phyloP scores from a whole-genome alignment of 2,113 vertebrate species.

The Gymnorhina tibicen region DNA sequence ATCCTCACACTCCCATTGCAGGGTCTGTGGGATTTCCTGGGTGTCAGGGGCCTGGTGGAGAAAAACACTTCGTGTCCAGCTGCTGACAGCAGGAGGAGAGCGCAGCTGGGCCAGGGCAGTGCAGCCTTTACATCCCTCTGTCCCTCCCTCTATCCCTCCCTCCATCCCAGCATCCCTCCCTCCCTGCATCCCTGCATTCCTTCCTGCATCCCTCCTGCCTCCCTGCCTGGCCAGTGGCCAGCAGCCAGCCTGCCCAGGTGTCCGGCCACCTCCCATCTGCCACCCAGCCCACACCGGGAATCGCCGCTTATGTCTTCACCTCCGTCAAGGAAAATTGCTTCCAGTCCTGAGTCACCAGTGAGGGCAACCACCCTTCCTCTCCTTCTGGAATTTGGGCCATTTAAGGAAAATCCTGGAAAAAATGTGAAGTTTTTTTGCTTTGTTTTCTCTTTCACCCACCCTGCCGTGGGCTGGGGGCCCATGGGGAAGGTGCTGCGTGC shows the following conservation, averaged over 20 bases:
- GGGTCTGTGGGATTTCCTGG: background rate
- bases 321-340: background rate
- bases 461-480: background rate
- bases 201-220: background rate
- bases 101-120: background rate
- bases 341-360: background rate
- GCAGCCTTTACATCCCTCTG: background rate
- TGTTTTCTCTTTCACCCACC: background rate
- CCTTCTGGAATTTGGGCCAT: background rate
- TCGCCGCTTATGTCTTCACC: fast-evolving
- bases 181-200: background rate
- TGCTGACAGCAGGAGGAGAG: background rate
- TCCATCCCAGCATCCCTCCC: background rate
- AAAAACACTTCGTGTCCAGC: background rate
- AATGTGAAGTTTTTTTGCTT: background rate
- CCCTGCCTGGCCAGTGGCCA: background rate
- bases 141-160: too few species aligned
- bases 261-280: background rate
- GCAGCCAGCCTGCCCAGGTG: background rate
- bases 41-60: background rate
- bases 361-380: background rate
- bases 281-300: background rate
- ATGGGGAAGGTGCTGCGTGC: background rate
- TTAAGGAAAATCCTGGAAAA: background rate
- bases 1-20: background rate